These are phyloP conservation scores for Ceratotherium simum DNA, from an alignment of 2,113 vertebrate species.

Conservation along the genomic window DNA sequence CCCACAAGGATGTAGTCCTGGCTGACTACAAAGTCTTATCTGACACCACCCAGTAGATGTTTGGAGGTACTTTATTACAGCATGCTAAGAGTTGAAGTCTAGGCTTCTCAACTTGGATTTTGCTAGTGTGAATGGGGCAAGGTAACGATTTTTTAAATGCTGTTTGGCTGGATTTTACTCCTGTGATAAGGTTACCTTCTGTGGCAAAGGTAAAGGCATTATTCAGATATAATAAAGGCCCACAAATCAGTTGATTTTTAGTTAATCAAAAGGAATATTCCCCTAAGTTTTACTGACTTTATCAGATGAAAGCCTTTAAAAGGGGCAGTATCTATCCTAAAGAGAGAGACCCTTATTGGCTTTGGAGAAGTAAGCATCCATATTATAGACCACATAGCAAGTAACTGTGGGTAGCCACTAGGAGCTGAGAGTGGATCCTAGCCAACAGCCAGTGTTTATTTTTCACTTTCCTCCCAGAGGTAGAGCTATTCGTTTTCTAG, in stretches of 20 bases:
- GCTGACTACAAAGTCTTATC: neutral
- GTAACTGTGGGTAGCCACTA: neutral
- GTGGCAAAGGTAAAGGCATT: neutral
- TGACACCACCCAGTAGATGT: neutral
- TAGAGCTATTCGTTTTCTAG: neutral
- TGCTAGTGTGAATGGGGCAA: neutral
- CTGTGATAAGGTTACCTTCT: neutral
- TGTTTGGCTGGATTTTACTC: neutral
- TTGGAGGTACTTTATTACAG: neutral
- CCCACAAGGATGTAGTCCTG: neutral
- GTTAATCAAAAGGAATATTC: neutral
- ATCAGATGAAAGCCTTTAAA: neutral
- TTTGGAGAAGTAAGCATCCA: neutral
- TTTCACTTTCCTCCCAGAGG: neutral
- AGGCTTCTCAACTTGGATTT: neutral
- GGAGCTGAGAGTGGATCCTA: neutral
- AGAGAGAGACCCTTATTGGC: neutral
- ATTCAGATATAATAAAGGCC: neutral
- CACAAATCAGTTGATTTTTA: neutral
- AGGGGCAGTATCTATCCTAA: neutral
- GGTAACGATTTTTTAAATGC: neutral
- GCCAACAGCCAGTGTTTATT: neutral
- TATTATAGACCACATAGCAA: neutral
- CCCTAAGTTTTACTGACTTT: neutral
- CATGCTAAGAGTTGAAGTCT: neutral